Conservation (phyloP, 2,888 invertebrate genomes). For the Thymelicus sylvestris region DNA sequence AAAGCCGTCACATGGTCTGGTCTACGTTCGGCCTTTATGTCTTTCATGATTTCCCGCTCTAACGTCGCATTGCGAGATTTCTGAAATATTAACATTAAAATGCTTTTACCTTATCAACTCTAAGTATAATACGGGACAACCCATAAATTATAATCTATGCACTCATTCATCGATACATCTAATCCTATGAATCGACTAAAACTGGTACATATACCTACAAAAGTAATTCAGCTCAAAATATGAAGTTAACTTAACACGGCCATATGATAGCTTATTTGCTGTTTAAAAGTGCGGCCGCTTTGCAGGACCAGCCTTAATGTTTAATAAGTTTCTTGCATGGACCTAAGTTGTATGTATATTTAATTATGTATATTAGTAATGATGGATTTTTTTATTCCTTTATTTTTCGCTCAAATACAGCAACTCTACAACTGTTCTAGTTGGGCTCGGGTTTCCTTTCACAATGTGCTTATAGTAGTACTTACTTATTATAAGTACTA, state of each 20-base stretch:
- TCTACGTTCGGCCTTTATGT: conserved; percentile 74
- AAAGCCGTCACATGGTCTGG: conserved; percentile 74
- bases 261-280: conserved; percentile 24
- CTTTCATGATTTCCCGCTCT: conserved; percentile 74
- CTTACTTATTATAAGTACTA: too few relatives aligned
- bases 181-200: background rate
- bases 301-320: conserved; percentile 21
- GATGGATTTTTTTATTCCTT: too few relatives aligned
- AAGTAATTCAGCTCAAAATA: conserved; percentile 20
- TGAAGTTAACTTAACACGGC: conserved; percentile 1
- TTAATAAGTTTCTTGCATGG: conserved; percentile 33
- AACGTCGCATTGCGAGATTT: conserved; percentile 62
- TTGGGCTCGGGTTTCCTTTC: too few relatives aligned
- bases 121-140: too few relatives aligned
- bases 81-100: conserved; percentile 53
- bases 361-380: conserved; percentile 16
- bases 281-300: conserved; percentile 9
- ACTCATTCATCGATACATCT: background rate
- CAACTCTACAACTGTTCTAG: too few relatives aligned
- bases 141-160: too few relatives aligned
- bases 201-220: background rate
- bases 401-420: too few relatives aligned
- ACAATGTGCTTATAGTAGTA: too few relatives aligned
- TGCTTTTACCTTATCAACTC: too few relatives aligned
- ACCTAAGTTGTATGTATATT: conserved; percentile 14